Evolutionary conservation across 2,888 invertebrate species (phyloP), one percentile per base, ranked within the genome.

Genomic region (Pilophorus perplexus): DNA sequence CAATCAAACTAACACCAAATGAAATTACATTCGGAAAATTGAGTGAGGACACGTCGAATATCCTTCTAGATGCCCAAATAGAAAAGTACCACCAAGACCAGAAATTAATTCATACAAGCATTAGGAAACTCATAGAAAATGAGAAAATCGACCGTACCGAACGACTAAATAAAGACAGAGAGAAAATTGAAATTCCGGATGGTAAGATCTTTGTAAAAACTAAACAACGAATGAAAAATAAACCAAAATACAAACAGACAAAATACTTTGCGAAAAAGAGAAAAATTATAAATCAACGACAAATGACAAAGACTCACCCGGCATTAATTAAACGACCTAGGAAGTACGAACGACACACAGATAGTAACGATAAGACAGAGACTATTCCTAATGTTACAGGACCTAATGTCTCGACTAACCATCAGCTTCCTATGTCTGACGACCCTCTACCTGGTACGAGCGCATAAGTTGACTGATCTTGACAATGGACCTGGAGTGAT

Each of bases 401-500:
- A n/a, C n/a, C n/a, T n/a, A n/a, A n/a, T n/a, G n/a, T n/a, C n/a
- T n/a, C n/a, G n/a, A n/a, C n/a, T n/a, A n/a, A n/a, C n/a, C n/a
- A n/a, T n/a, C n/a, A n/a, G n/a, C n/a, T n/a, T n/a, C n/a, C n/a
- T n/a, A n/a, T n/a, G 10, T 28, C 5, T 28, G 22, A 28, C 27
- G 14, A 27, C 10, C 20, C 42, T 42, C 40, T 22, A 18, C 20
- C 59, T 27, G 48, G 48, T 37, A 3, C 10, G 2, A 46, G 37
- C 62, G 16, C 38, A 62, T 33, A 62, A 50, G n/a, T 25, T 62
- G 25, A 48, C 46, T 27, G 25, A 62, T 27, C 48, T 62, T 5
- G 2, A n/a, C 23, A 4, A 5, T 5, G 48, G 62, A 10, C 62
- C 62, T 22, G 62, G 62, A 10, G 20, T 62, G 12, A 50, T 62